Conservation (phyloP, 2,888 invertebrate species). For the Heliconius erato region DNA sequence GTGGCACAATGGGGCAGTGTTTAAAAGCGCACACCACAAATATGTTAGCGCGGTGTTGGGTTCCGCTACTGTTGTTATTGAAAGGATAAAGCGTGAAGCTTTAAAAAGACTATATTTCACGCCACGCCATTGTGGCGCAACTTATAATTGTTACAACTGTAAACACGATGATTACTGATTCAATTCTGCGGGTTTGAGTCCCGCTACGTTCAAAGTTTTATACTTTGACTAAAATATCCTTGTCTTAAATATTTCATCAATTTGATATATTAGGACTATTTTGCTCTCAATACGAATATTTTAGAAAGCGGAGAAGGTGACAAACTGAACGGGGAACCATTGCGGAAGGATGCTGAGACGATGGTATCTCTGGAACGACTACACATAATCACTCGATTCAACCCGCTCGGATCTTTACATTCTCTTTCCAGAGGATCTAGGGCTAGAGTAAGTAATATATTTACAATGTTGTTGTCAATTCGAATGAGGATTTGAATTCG, state of each 20-base stretch:
- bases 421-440: constrained; percentile 89
- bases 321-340: constrained; percentile 87
- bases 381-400: constrained; percentile 91
- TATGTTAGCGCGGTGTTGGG: no score
- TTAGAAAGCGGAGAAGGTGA: constrained; percentile 87
- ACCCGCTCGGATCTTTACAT: constrained; percentile 90
- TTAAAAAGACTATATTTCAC: no score
- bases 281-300: neutral
- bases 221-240: neutral
- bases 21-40: no score
- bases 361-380: constrained; percentile 90
- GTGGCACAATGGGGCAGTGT: no score
- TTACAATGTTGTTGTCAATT: neutral
- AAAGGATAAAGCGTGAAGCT: no score
- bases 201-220: neutral
- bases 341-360: constrained; percentile 89
- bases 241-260: neutral
- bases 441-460: constrained; percentile 73
- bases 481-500: no score
- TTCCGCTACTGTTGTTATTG: no score
- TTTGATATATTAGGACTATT: neutral
- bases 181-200: neutral
- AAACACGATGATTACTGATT: neutral
- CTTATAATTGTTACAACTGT: neutral
- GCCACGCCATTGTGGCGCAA: no score